Evolutionary conservation across 2,113 vertebrate genomes (phyloP).

Genomic region (Rhagologus leucostigma): DNA sequence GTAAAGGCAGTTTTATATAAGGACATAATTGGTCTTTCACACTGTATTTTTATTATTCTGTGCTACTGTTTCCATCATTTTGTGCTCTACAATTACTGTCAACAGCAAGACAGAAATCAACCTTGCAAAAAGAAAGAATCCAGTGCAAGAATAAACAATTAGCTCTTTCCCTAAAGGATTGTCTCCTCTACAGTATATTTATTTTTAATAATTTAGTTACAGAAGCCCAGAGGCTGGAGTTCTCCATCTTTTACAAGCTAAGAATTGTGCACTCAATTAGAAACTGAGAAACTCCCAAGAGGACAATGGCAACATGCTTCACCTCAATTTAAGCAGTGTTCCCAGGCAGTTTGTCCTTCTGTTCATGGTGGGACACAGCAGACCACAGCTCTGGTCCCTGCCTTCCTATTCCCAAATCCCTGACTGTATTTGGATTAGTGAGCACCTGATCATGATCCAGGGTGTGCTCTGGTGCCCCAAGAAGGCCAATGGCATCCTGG

Average conservation of each 20-base stretch:
- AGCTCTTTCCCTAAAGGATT: background rate
- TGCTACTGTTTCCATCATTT: background rate
- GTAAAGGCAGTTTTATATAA: background rate
- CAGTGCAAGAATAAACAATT: background rate
- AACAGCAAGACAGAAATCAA: background rate
- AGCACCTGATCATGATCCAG: no score
- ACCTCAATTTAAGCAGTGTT: background rate
- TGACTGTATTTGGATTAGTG: rapidly evolving
- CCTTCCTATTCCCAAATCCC: background rate
- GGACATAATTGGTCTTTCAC: background rate
- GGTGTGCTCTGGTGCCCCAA: background rate
- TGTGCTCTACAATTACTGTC: background rate
- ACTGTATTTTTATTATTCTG: background rate
- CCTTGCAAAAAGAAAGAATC: background rate
- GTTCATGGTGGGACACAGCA: background rate
- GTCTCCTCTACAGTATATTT: background rate
- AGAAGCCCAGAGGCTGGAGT: background rate
- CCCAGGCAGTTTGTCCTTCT: background rate
- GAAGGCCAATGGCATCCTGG: background rate
- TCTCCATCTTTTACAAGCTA: background rate
- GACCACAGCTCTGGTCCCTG: background rate
- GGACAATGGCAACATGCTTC: background rate
- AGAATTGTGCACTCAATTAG: slow-evolving; percentile 1
- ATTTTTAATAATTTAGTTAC: slow-evolving; percentile 28
- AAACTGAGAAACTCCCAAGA: background rate